These are phyloP conservation scores for Ia io DNA, from an alignment of 2,113 vertebrate genomes.

Conservation along the genomic window DNA sequence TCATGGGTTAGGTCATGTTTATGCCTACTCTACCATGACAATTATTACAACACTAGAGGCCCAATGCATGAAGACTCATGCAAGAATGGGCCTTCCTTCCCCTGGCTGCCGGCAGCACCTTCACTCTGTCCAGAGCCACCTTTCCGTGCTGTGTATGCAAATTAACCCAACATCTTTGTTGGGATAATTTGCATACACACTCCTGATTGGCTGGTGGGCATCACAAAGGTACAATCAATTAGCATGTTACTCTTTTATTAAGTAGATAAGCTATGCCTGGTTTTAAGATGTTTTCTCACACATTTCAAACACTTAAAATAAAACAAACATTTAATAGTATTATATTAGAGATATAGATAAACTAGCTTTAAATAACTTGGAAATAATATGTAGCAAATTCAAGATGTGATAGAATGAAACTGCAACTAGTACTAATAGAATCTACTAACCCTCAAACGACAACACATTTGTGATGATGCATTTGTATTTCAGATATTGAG, in stretches of 20 bases:
- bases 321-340: neutral
- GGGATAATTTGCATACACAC: too few relatives aligned
- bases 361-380: neutral
- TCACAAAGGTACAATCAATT: too few relatives aligned
- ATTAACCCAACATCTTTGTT: too few relatives aligned
- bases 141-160: too few relatives aligned
- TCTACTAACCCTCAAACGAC: neutral
- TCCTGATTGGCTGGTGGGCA: too few relatives aligned
- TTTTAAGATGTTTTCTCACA: neutral
- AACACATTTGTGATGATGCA: neutral
- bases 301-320: neutral
- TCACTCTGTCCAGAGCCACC: too few relatives aligned
- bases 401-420: neutral
- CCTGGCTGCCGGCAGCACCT: too few relatives aligned
- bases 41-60: neutral
- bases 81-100: too few relatives aligned
- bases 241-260: too few relatives aligned
- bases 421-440: neutral
- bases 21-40: neutral
- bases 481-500: neutral
- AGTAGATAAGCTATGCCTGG: neutral
- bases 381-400: neutral
- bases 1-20: neutral
- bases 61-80: too few relatives aligned
- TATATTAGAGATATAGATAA: neutral